These are phyloP conservation scores for Bombus ignitus DNA, from an alignment of 1,140 invertebrate species.

Conservation along the genomic window DNA sequence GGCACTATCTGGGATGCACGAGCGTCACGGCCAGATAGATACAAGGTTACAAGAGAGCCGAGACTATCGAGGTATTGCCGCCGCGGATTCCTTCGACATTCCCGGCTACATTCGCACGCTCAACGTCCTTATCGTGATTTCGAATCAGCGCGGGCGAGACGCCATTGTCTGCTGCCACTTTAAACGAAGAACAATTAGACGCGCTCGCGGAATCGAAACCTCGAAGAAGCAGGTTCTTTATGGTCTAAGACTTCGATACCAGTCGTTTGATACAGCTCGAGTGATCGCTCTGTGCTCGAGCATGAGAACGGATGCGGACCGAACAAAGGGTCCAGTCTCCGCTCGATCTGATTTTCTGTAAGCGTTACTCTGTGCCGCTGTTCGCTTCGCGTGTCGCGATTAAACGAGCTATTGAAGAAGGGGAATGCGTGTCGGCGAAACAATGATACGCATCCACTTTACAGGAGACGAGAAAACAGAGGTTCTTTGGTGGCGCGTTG, in stretches of 20 bases:
- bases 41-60: constrained; percentile 21
- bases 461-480: not conserved
- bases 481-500: not conserved
- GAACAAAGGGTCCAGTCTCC: constrained; percentile 43
- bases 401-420: constrained; percentile 19
- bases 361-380: not conserved
- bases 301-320: constrained; percentile 50
- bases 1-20: not conserved
- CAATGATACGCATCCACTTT: constrained; percentile 8
- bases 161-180: constrained; percentile 37
- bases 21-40: constrained; percentile 4
- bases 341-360: constrained; percentile 22
- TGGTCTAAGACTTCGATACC: not conserved
- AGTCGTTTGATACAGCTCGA: not conserved
- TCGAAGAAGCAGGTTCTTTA: not conserved
- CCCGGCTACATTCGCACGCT: constrained; percentile 34
- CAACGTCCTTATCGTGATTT: constrained; percentile 15
- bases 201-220: not conserved
- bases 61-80: not conserved
- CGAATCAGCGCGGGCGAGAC: constrained; percentile 35
- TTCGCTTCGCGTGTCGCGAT: constrained; percentile 25
- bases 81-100: constrained; percentile 33
- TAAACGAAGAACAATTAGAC: constrained; percentile 25
- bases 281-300: not conserved
- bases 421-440: not conserved